Evolutionary conservation across 1,140 invertebrate species (phyloP).

Genomic region (Thaumetopoea pityocampa): DNA sequence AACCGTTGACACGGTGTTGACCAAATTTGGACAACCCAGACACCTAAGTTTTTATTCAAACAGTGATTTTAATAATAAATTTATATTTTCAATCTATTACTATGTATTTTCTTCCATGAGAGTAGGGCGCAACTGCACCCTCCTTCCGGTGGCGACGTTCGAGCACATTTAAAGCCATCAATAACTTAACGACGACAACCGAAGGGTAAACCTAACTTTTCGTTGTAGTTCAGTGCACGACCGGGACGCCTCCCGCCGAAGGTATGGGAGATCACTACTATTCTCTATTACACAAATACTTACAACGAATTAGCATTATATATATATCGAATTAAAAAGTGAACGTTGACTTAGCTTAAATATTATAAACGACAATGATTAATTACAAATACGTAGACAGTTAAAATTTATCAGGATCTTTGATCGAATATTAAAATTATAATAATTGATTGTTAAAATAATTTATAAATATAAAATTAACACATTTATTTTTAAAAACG

Average conservation of each 20-base stretch:
- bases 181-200: slow-evolving; percentile 21
- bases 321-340: slow-evolving; percentile 73
- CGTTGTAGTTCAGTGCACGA: slow-evolving; percentile 60
- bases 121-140: too few relatives aligned
- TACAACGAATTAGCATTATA: slow-evolving; percentile 70
- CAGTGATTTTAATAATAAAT: too few relatives aligned
- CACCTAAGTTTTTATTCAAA: too few relatives aligned
- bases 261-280: slow-evolving; percentile 72
- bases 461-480: too few relatives aligned
- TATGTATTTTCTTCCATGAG: too few relatives aligned
- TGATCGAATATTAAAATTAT: slow-evolving; percentile 14
- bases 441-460: slow-evolving; percentile 16
- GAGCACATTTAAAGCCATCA: slow-evolving; percentile 17
- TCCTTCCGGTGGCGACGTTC: too few relatives aligned
- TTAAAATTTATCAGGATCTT: slow-evolving; percentile 4
- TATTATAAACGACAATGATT: slow-evolving; percentile 65
- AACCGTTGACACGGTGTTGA: too few relatives aligned
- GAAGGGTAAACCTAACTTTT: slow-evolving; percentile 48
- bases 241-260: slow-evolving; percentile 54
- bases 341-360: slow-evolving; percentile 74
- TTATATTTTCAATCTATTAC: too few relatives aligned
- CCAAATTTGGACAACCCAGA: too few relatives aligned
- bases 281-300: slow-evolving; percentile 70
- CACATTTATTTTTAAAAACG: slow-evolving; percentile 11
- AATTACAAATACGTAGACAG: slow-evolving; percentile 38